phyloP scores from a whole-genome alignment of 2,888 invertebrate genomes.

The Drosophila niveifrons region DNA sequence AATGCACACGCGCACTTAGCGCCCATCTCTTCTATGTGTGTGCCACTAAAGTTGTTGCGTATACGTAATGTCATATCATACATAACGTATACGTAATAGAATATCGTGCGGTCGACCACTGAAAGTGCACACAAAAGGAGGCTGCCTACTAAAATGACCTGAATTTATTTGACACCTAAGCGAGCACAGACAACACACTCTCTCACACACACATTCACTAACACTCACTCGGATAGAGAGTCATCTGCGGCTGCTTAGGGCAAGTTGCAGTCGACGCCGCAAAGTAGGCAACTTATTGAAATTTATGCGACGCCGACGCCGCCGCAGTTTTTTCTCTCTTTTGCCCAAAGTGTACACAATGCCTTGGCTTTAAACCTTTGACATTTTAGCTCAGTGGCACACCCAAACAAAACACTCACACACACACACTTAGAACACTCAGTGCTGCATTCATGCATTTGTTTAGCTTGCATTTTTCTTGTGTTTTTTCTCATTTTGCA shows the following conservation, averaged over 20 bases:
- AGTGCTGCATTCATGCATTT: conserved; percentile 55
- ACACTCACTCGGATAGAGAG: conserved; percentile 1
- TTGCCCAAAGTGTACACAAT: conserved; percentile 34
- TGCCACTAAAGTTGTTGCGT: conserved; percentile 36
- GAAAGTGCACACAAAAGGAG: conserved; percentile 22
- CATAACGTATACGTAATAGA: conserved; percentile 32
- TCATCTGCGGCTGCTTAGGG: conserved; percentile 25
- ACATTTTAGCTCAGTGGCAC: conserved; percentile 51
- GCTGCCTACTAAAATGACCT: conserved; percentile 57
- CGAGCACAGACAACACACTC: background rate
- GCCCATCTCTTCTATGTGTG: conserved; percentile 46
- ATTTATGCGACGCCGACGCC: conserved; percentile 47
- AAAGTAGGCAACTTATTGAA: conserved; percentile 63
- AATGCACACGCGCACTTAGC: conserved; percentile 45
- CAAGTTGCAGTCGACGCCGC: conserved; percentile 39
- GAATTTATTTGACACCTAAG: conserved; percentile 54
- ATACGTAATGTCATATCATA: conserved; percentile 19
- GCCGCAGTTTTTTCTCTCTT: conserved; percentile 2
- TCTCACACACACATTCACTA: background rate
- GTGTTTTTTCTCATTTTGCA: conserved; percentile 48
- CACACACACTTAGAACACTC: conserved; percentile 5
- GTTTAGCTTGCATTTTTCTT: conserved; percentile 54
- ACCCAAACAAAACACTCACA: conserved; percentile 26
- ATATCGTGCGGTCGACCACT: conserved; percentile 7
- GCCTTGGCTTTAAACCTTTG: conserved; percentile 54